A percentile compares a stretch with the other conserved stretches of the same genome.
These are phyloP conservation scores for Eristalinus sepulchralis DNA, from an alignment of 2,888 invertebrate species.

Conservation along the genomic window DNA sequence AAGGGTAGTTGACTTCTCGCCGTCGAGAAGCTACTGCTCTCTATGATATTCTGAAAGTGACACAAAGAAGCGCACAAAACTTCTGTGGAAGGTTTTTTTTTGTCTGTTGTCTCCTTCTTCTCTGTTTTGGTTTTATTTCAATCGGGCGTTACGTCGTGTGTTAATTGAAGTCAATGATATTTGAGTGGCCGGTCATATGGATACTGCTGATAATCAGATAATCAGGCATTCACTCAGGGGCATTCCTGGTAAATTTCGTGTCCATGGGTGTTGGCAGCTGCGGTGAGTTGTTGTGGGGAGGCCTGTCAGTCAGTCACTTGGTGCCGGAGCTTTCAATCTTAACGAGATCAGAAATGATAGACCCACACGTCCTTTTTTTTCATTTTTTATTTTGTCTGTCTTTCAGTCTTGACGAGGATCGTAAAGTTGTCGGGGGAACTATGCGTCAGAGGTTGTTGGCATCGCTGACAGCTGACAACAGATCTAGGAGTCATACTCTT, in stretches of 20 bases:
- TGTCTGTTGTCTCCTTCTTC: too few species aligned
- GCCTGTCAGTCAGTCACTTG: not conserved
- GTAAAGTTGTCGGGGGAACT: not conserved
- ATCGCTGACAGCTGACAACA: not conserved
- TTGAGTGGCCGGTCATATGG: constrained; percentile 14
- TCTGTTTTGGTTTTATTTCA: constrained; percentile 25
- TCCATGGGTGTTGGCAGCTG: not conserved
- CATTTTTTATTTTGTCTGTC: too few species aligned
- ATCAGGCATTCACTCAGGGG: constrained; percentile 36
- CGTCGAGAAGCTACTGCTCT: constrained; percentile 2
- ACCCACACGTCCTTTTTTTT: not conserved
- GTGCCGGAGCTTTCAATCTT: not conserved
- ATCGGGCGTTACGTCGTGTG: constrained; percentile 5
- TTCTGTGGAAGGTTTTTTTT: not conserved
- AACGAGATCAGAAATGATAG: not conserved
- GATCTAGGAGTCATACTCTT: too few species aligned
- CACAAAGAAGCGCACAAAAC: not conserved
- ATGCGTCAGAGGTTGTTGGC: not conserved
- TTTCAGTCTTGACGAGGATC: not conserved
- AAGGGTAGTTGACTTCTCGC: constrained; percentile 37
- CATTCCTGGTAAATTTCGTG: constrained; percentile 36
- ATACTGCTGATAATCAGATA: constrained; percentile 46
- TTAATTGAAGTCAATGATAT: constrained; percentile 56
- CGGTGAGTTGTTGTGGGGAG: not conserved
- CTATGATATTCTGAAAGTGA: constrained; percentile 46